Conservation (phyloP, 1,140 invertebrate genomes). For the Pogonognathellus flavescens region DNA sequence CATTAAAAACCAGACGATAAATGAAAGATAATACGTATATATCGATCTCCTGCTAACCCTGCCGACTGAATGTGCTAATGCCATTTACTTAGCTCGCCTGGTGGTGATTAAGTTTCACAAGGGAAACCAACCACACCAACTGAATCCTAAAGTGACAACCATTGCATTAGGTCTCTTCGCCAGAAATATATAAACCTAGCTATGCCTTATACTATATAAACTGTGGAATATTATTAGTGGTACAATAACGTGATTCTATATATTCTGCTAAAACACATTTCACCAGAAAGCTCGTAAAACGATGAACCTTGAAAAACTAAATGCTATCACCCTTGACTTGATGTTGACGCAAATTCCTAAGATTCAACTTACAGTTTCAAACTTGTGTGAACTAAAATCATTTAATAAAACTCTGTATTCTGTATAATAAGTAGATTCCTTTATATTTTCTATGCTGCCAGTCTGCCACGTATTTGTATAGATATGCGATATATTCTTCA, state of each 20-base stretch:
- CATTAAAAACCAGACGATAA: not conserved
- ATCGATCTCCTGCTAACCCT: no score
- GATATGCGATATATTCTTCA: not conserved
- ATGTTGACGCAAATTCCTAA: not conserved
- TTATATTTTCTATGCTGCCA: not conserved
- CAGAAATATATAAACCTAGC: no score
- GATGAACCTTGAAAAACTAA: constrained; percentile 41
- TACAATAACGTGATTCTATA: not conserved
- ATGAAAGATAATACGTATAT: not conserved
- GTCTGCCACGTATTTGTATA: not conserved
- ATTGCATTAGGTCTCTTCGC: no score
- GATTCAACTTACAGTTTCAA: not conserved
- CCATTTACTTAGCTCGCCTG: no score
- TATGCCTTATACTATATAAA: not conserved
- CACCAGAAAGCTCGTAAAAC: not conserved
- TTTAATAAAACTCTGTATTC: no score
- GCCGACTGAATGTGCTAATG: no score
- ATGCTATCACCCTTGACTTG: constrained; percentile 21
- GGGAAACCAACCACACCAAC: no score
- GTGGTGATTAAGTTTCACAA: no score
- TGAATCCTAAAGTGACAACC: no score
- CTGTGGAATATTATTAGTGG: no score
- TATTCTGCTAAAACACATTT: not conserved
- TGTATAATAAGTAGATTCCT: not conserved
- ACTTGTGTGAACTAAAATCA: no score